Percentiles rank a stretch among this genome's conserved stretches.
Evolutionary conservation across 92 coral and sea anemone species (phyloP).

Genomic region (Parazoanthus swiftii): DNA sequence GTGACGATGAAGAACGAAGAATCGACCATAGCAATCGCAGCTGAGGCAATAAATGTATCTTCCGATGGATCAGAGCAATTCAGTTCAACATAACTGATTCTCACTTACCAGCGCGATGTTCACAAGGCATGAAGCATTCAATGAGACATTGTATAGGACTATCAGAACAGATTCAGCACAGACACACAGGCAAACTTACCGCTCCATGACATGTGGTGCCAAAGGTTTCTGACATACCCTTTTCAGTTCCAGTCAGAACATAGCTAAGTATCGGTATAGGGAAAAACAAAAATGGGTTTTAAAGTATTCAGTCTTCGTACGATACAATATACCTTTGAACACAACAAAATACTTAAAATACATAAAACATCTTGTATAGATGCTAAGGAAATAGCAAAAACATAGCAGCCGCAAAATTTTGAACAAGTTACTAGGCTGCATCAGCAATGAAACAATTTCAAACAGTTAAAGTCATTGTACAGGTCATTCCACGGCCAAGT

Average conservation of each 20-base stretch:
- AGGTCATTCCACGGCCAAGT: background rate
- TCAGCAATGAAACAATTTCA: no score
- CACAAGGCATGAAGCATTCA: background rate
- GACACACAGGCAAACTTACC: constrained; percentile 57
- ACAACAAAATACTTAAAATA: background rate
- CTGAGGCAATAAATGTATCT: no score
- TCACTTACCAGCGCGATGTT: no score
- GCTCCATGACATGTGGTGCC: constrained; percentile 99
- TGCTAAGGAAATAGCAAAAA: background rate
- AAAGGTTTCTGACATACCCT: constrained; percentile 89
- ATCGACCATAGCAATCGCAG: no score
- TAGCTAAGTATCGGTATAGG: constrained; percentile 50
- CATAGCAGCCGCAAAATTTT: background rate
- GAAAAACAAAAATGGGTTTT: background rate
- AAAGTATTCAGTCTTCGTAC: background rate
- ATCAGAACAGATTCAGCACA: background rate
- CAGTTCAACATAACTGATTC: no score
- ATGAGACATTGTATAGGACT: no score
- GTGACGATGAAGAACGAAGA: no score
- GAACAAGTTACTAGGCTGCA: no score
- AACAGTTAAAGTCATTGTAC: background rate
- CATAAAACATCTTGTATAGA: background rate
- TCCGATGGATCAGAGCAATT: no score
- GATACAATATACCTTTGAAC: background rate
- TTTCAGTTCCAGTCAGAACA: constrained; percentile 93